Conservation (phyloP, 2,888 invertebrate genomes). For the Suillia variegata region DNA sequence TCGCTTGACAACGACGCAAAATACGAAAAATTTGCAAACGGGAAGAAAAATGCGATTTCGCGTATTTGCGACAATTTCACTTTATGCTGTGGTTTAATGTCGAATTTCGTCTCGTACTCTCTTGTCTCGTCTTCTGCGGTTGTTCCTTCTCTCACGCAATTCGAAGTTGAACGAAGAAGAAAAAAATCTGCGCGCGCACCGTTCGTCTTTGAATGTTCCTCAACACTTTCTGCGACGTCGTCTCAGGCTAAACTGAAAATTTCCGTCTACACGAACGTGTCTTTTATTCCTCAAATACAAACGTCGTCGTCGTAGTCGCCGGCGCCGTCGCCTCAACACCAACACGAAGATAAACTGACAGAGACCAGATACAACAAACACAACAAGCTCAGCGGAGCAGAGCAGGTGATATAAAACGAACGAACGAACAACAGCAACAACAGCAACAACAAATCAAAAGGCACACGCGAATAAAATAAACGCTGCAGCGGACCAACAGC, state of each 20-base stretch:
- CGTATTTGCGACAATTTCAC: too few species aligned
- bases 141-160: too few species aligned
- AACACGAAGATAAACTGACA: neutral
- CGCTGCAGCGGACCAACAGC: too few species aligned
- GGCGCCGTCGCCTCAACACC: neutral
- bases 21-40: too few species aligned
- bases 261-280: constrained; percentile 46
- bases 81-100: too few species aligned
- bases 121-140: neutral
- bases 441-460: constrained; percentile 10
- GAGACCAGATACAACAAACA: neutral
- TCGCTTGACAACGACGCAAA: too few species aligned
- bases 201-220: neutral
- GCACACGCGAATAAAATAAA: too few species aligned
- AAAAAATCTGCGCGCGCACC: neutral
- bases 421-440: neutral
- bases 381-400: constrained; percentile 5
- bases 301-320: too few species aligned
- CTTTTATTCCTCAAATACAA: too few species aligned
- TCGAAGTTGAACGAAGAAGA: neutral
- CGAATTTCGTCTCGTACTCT: neutral
- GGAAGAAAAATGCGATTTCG: too few species aligned
- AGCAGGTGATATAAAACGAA: constrained; percentile 15
- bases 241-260: constrained; percentile 51
- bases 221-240: constrained; percentile 42